Base-by-base conservation (phyloP, 2,113 vertebrate species). In the Hucho hucho region DNA sequence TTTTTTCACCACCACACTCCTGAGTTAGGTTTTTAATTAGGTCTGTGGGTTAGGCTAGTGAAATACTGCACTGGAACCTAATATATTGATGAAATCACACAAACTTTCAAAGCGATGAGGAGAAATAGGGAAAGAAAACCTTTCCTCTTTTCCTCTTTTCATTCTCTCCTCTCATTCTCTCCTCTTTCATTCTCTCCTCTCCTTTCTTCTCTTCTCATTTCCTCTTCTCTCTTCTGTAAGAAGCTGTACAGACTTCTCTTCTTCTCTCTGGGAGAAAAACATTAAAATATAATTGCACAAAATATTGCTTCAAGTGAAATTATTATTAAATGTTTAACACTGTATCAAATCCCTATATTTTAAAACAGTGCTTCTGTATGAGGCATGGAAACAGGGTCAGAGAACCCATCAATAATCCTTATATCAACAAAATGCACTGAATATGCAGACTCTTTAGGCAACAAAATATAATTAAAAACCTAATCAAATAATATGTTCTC, bases 351-450 rank as follows among this genome's bases (percentile, higher is more conserved):
- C 75, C 73, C 64, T 25, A 73, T 71, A 26, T 26, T 26, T 26
- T 26, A 26, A 26, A 26, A 26, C 25, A 26, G 25, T 26, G 25
- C 25, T 26, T 26, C 25, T 26, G 73, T 37, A 76, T 79, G 72
- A 75, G 63, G 69, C 79, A 64, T 80, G 71, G 63, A 81, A 88
- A 84, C 24, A 64, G 73, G 79, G 71, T 81, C 75, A 46, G 59
- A 43, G 29, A 64, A 37, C 16, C 1, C 28, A 61, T 29, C 20
- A 13, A 77, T 64, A 79, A 84, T 76, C 80, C 69, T 59, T 14
- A 47, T 59, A 59, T 79, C 32, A 46, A 81, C 69, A 67, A 81
- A 83, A 81, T 56, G 77, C 47, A 22, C 26, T 69, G 69, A 72
- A 67, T 61, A 63, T 69, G 56, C 67, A 1, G 28, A 47, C 56